Evolutionary conservation across 2,113 vertebrate species (phyloP), one percentile per base, ranked within the genome.

Genomic region (Prolemur simus): DNA sequence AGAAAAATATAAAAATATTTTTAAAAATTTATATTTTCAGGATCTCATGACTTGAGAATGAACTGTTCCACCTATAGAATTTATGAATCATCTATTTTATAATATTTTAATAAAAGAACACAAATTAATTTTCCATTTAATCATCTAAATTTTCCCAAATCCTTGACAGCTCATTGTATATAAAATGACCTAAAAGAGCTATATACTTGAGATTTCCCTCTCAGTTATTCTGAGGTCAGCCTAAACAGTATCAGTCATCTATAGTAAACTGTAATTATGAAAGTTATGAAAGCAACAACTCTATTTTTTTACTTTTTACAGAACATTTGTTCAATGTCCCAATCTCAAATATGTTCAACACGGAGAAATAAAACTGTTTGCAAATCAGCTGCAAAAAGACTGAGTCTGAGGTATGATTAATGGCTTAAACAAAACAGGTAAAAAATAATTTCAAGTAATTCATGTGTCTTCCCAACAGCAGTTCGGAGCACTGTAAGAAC

Each of bases 101-200:
- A 20, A 54, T 6, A 84, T 71, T 80, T 95, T 89, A 64, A 69
- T 81, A 82, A 89, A 94, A 89, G 1, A 64, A 68, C 81, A 96
- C 8, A 87, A 86, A 42, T 88, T 20, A 92, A 39, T 88, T 91
- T 91, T 85, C 77, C 6, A 68, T 27, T 91, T 82, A 91, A 81
- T 85, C n/a, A 80, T 60, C 25, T 39, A 25, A 80, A 87, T 63
- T 94, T 78, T 27, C 12, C 23, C 14, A 85, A 91, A 83, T 78
- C 52, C 18, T 37, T 66, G 73, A 87, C 9, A 95, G 37, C 8
- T 66, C 8, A 20, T n/a, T 73, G 27, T 54, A 63, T 29, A 71
- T 29, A 56, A 69, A 71, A 95, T 85, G 23, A 74, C 84, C 14
- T 60, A 20, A 68, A 86, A 52, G 12, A 49, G 14, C 29, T 49